Base-by-base conservation (phyloP, 2,888 invertebrate species). In the Brachyptera risi region DNA sequence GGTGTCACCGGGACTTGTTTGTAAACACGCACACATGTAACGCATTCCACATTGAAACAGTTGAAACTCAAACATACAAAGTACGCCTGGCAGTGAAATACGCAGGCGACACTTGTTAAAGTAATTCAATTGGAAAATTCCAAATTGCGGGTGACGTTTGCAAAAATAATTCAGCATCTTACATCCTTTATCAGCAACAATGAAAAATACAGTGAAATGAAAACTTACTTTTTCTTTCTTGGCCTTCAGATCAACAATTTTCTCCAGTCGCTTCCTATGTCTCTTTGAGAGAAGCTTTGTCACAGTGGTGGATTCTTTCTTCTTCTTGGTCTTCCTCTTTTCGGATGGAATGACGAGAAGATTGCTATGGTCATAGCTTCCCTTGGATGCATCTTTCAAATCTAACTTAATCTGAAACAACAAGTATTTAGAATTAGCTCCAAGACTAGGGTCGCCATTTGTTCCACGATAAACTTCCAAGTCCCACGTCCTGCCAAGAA, bases 171-270 rank as follows among this genome's bases (percentile, higher is more conserved):
- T n/a, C n/a, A n/a, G n/a, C n/a, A n/a, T n/a, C n/a, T n/a, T n/a
- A n/a, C n/a, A n/a, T n/a, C n/a, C n/a, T n/a, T 31, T 7, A 31
- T 31, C 5, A 11, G 7, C 31, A 11, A 11, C 11, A 31, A 7
- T 31, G 31, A 7, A 5, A 15, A 24, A 40, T 44, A 11, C 9
- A 26, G n/a, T 23, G 17, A 13, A n/a, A 3, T 2, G 15, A 37
- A 26, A 62, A 75, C 83, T 81, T 80, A 95, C 95, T 72, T 89
- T 88, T 72, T 86, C 84, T 72, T 96, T 97, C 70, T 96, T 95
- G 70, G 90, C 85, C 72, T 95, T 96, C 67, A 86, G 85, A 51
- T 94, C 90, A 0, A 96, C 84, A 71, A 97, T 84, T 75, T 92
- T 88, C 71, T 95, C 88, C 56, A 96, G 76, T 63, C 83, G 81